Percentiles rank a stretch among this genome's conserved stretches.
Evolutionary conservation across 2,113 vertebrate species (phyloP).

Genomic region (Sturnira hondurensis): DNA sequence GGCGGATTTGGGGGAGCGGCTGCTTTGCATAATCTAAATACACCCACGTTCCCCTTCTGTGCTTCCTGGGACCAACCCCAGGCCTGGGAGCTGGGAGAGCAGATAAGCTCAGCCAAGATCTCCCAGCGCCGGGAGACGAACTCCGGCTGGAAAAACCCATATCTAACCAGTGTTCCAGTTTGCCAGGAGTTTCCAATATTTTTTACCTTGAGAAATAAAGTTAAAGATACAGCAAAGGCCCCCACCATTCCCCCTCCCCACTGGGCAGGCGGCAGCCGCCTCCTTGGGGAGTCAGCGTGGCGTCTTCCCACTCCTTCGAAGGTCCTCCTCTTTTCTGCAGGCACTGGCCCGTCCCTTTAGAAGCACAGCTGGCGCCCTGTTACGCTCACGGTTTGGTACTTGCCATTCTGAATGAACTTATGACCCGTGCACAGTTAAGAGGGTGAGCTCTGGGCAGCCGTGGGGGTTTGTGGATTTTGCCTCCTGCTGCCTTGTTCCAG

Average conservation of each 20-base stretch:
- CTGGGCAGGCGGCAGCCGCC: background rate
- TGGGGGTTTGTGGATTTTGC: background rate
- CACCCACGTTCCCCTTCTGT: rapidly evolving
- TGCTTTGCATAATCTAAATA: background rate
- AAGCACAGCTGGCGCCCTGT: background rate
- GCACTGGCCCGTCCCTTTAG: background rate
- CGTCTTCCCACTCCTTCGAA: rapidly evolving
- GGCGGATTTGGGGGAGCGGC: background rate
- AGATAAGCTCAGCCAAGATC: background rate
- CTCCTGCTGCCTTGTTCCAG: background rate
- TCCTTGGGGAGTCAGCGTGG: rapidly evolving
- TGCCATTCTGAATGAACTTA: background rate
- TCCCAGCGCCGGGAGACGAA: background rate
- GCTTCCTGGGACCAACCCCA: background rate
- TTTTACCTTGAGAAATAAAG: background rate
- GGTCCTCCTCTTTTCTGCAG: rapidly evolving
- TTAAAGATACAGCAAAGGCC: background rate
- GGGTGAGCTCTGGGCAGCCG: rapidly evolving
- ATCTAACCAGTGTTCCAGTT: background rate
- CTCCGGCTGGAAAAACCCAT: rapidly evolving
- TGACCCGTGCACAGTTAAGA: background rate
- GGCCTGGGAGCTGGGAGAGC: background rate
- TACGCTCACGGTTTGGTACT: background rate
- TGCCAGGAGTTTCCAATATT: background rate
- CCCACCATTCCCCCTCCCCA: rapidly evolving